phyloP scores from a whole-genome alignment of 92 coral and sea anemone species.

The Muricea muricata region DNA sequence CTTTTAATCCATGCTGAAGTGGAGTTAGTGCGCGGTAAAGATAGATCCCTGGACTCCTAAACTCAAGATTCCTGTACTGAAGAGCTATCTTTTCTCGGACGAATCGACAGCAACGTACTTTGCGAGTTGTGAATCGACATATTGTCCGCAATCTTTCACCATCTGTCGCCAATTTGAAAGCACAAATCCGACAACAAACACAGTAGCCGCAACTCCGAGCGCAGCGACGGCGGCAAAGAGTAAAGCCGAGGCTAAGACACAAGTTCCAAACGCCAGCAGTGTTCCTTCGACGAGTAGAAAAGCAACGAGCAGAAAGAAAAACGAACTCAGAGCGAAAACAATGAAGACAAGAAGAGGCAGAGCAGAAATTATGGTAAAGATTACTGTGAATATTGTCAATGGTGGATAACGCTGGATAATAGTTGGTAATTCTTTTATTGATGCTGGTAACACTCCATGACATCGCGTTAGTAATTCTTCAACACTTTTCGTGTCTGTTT shows the following conservation, averaged over 20 bases:
- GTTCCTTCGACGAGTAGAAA: constrained; percentile 83
- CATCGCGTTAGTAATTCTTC: constrained; percentile 16
- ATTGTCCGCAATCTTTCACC: constrained; percentile 39
- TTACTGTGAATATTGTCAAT: constrained; percentile 60
- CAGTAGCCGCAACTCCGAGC: constrained; percentile 52
- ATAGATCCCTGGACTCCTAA: too few relatives aligned
- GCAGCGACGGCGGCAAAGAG: constrained; percentile 68
- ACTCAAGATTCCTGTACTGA: neutral
- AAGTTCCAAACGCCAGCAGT: constrained; percentile 66
- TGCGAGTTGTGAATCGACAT: constrained; percentile 34
- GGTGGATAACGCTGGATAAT: constrained; percentile 68
- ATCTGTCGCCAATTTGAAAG: constrained; percentile 56
- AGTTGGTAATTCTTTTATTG: neutral
- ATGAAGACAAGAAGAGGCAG: constrained; percentile 70
- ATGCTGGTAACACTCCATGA: neutral
- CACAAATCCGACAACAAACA: constrained; percentile 58
- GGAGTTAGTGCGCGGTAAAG: too few relatives aligned
- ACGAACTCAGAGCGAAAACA: constrained; percentile 61
- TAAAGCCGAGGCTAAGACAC: constrained; percentile 54
- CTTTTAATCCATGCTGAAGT: too few relatives aligned
- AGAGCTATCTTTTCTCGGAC: neutral
- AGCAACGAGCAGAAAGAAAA: constrained; percentile 63
- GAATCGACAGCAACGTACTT: neutral
- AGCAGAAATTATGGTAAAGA: constrained; percentile 59
- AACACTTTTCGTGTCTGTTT: neutral